A percentile compares a stretch with the other conserved stretches of the same genome.
phyloP scores from a whole-genome alignment of 2,797 vertebrate genomes.

The Danio kyathit region DNA sequence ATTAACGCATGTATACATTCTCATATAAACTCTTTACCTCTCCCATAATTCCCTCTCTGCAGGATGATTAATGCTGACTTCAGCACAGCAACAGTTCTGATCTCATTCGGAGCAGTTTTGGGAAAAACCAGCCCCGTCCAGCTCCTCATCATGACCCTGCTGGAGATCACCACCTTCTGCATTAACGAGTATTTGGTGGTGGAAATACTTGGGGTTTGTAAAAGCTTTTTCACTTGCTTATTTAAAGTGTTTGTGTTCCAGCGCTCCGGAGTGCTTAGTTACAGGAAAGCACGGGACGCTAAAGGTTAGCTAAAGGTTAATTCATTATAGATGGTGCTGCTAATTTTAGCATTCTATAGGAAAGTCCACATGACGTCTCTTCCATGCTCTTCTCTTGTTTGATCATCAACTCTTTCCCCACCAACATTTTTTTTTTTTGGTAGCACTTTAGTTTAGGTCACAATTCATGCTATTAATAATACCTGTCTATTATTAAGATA shows the following conservation, averaged over 20 bases:
- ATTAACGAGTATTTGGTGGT: constrained; percentile 88
- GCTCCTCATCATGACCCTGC: constrained; percentile 91
- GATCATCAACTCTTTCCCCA: no score
- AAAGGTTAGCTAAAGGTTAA: no score
- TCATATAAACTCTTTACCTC: no score
- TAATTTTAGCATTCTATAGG: not conserved
- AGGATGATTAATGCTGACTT: constrained; percentile 98
- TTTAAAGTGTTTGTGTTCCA: not conserved
- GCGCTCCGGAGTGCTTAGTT: no score
- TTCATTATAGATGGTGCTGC: not conserved
- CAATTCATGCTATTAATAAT: no score
- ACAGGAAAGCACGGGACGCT: no score
- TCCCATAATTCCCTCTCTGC: constrained; percentile 11
- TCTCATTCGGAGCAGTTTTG: constrained; percentile 96
- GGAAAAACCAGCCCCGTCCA: constrained; percentile 95
- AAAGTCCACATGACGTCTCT: no score
- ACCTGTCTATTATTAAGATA: no score
- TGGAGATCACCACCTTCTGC: constrained; percentile 90
- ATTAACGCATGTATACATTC: no score
- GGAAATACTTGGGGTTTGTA: constrained; percentile 71
- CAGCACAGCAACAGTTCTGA: constrained; percentile 93
- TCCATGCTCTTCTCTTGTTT: no score
- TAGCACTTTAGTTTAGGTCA: no score
- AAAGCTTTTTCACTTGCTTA: not conserved
- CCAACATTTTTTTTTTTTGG: no score